These are phyloP conservation scores for Monodelphis domestica DNA, from an alignment of 2,797 vertebrate species.

Conservation along the genomic window DNA sequence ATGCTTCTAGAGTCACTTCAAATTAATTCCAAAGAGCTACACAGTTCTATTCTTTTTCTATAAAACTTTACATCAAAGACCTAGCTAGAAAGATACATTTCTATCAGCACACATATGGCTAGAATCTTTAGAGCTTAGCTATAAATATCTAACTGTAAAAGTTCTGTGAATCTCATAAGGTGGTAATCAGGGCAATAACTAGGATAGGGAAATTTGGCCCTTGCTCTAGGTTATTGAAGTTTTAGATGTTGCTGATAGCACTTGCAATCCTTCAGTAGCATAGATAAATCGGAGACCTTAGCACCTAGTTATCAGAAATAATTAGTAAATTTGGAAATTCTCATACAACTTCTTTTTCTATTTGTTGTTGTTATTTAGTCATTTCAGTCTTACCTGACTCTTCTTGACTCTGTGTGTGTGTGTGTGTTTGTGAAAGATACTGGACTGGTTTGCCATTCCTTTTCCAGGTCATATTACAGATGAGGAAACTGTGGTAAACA, in stretches of 20 bases:
- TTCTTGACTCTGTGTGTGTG: background rate
- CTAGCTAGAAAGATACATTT: background rate
- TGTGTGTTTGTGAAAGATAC: background rate
- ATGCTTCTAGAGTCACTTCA: conserved; percentile 19
- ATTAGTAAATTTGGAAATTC: background rate
- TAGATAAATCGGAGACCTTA: background rate
- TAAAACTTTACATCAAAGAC: background rate
- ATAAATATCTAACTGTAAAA: background rate
- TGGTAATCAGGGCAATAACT: background rate
- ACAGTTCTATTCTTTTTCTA: background rate
- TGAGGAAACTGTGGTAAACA: no score
- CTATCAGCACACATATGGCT: background rate
- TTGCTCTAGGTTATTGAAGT: background rate
- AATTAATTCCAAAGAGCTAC: background rate
- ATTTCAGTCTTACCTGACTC: background rate
- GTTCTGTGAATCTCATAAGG: background rate
- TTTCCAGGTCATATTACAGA: no score
- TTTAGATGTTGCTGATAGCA: background rate
- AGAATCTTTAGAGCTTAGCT: background rate
- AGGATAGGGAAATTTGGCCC: background rate
- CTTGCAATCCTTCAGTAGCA: background rate
- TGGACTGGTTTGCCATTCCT: no score
- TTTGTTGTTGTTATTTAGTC: background rate
- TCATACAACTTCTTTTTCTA: background rate
- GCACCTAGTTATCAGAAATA: background rate